Base-by-base conservation (phyloP, 2,888 invertebrate genomes). In the Dicyrtoma fusca region DNA sequence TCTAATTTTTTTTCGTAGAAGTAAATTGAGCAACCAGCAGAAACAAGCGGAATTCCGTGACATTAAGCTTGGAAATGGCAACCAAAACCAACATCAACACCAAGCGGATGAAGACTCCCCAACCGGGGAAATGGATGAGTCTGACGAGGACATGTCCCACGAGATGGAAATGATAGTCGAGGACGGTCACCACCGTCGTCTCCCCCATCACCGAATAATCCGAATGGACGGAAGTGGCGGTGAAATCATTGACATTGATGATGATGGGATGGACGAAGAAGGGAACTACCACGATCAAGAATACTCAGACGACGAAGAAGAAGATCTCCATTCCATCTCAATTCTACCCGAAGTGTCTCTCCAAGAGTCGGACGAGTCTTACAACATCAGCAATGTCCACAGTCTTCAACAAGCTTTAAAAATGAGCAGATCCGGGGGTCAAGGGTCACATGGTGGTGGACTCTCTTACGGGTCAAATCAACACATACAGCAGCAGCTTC, bases 311-410 rank as follows among this genome's bases (percentile, higher is more conserved):
- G 77, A 80, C 47, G 78, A 79, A 42, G 77, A 78, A 19, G 80
- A 79, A 23, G 65, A 61, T 25, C 78, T 76, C 25, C 75, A 79
- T 80, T 79, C 78, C 34, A 68, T 64, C 21, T 59, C 70, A 17
- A 77, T 80, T 57, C 76, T 78, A 61, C 80, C 80, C 4, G 80
- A 80, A 75, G 79, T 80, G 0, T 78, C 78, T 19, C 55, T 80
- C 11, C 73, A 77, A 47, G 80, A 78, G 55, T 75, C 76, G 0
- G 79, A 78, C 55, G 79, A 79, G 69, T 78, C 79, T 11, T 79
- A 74, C 71, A 77, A 71, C 72, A 74, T 75, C 45, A 73, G 74
- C 11, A 73, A 73, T 61, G 72, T 73, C 49, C 76, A 76, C 42
- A 73, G 74, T 2, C 44, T 76, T 49, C 73, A 74, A 44, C 73